Evolutionary conservation across 1,140 invertebrate species (phyloP).

Genomic region (Branchinecta lindahli): DNA sequence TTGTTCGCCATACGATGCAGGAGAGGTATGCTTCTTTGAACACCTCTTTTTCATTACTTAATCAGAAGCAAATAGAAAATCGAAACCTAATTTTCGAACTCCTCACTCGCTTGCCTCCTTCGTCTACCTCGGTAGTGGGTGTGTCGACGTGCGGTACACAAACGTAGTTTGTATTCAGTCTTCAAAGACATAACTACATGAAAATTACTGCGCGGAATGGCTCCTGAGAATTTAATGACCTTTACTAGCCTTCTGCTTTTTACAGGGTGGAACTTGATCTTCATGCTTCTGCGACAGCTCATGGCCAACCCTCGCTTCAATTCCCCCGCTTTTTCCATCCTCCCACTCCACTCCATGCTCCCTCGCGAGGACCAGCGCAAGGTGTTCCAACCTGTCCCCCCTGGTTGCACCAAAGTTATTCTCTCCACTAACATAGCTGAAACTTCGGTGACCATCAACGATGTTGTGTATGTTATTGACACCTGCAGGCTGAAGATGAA

Average conservation of each 20-base stretch:
- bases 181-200: no score
- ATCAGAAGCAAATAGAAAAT: no score
- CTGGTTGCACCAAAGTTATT: constrained; percentile 45
- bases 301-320: constrained; percentile 59
- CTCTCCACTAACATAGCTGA: constrained; percentile 83
- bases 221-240: no score
- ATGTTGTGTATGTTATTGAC: constrained; percentile 91
- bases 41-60: no score
- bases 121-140: no score
- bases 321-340: constrained; percentile 46
- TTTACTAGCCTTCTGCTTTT: not conserved
- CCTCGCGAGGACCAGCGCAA: constrained; percentile 74
- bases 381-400: constrained; percentile 62
- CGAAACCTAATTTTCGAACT: no score
- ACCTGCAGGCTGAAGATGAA: constrained; percentile 91
- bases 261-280: constrained; percentile 73
- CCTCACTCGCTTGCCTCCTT: no score
- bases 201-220: no score
- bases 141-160: no score
- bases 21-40: no score
- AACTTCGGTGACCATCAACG: constrained; percentile 90
- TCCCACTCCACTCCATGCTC: constrained; percentile 79
- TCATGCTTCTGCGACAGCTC: constrained; percentile 71
- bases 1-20: no score
- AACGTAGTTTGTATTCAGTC: no score